Evolutionary conservation across 2,888 invertebrate species (phyloP), one percentile per base, ranked within the genome.

Genomic region (Marronus borbonicus): DNA sequence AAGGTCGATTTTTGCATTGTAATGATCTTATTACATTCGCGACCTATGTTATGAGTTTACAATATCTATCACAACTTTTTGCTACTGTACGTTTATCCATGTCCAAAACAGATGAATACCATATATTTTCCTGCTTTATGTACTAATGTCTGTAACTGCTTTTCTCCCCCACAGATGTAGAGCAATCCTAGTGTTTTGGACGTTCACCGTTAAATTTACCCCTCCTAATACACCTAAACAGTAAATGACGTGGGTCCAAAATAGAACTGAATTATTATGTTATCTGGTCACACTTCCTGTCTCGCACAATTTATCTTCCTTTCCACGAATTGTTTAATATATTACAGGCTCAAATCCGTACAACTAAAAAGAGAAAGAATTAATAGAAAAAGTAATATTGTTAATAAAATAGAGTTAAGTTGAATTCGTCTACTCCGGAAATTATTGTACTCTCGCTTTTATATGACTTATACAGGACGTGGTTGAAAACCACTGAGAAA

Each of bases 281-380:
- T 44, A 14, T 44, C 72, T 24, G 44, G 36, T 17, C 17, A 55
- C 58, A 55, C 20, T 70, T 70, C 72, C 72, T 74, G 72, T 39
- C 44, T 8, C 20, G 55, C 60, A 74, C 72, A 62, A 74, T 74
- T 74, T 74, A 74, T 74, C 72, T 74, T 74, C 55, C 55, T 74
- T 74, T 74, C 62, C 62, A 28, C 24, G 60, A 74, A 20, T 74
- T 62, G 72, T 74, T 74, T 62, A 44, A 39, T 44, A 60, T 39
- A 49, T 60, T 62, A 74, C 60, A 62, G 62, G 44, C 49, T 44
- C 62, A 60, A 74, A 74, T 44, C 58, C 20, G 14, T 44, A 14
- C 24, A 68, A 12, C 52, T 8, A 74, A 49, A 60, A 12, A 24
- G 44, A 12, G 44, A 12, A 44, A 44, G 44, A 44, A 8, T 44